These are phyloP conservation scores for Hippolais icterina DNA, from an alignment of 2,113 vertebrate species.

Conservation along the genomic window DNA sequence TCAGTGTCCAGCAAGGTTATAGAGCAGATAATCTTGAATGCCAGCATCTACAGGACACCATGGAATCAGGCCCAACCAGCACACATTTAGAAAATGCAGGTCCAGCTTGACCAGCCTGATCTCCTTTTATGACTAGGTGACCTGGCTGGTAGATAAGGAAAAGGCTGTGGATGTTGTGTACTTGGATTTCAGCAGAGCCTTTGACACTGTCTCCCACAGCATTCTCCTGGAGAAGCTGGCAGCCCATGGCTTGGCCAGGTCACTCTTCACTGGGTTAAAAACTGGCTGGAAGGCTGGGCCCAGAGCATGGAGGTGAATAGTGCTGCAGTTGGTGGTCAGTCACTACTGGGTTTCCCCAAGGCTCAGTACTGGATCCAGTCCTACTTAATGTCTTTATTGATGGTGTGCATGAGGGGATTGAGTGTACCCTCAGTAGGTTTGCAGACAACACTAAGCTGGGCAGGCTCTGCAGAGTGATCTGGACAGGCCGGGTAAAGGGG, in stretches of 20 bases:
- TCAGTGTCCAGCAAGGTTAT: neutral
- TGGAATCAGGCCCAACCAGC: neutral
- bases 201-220: neutral
- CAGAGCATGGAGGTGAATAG: neutral
- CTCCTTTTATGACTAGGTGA: neutral
- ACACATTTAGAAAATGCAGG: neutral
- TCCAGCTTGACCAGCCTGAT: neutral
- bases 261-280: neutral
- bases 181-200: neutral
- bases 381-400: neutral
- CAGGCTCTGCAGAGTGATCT: neutral
- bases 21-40: neutral
- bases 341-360: neutral
- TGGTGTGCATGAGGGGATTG: neutral
- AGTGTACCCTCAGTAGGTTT: too few species aligned
- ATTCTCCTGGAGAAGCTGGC: neutral
- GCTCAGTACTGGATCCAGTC: neutral
- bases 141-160: neutral
- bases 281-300: neutral
- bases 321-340: neutral
- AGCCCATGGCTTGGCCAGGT: neutral
- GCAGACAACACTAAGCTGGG: neutral
- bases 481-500: neutral
- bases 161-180: neutral
- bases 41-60: neutral